Evolutionary conservation across 2,797 vertebrate species (phyloP), one percentile per base, ranked within the genome.

Genomic region (Psittacula derbiana): DNA sequence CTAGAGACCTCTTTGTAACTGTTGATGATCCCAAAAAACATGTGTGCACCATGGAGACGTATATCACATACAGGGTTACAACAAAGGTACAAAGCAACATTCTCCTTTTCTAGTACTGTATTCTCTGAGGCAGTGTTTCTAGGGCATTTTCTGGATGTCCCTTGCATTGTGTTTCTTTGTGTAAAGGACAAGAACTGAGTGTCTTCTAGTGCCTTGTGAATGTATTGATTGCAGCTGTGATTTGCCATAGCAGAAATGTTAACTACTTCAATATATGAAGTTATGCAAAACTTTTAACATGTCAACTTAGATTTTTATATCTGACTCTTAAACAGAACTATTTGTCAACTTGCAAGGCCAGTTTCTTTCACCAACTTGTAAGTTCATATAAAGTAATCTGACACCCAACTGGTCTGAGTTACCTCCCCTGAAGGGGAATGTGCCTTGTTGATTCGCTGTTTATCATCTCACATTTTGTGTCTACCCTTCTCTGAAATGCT

Each of bases 1-100:
- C 98, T 12, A 98, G 98, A 64, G 99, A 99, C 96, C 98, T 99
- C 31, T 99, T 99, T 81, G 99, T 99, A 96, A 99, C 99, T 0
- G 99, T 99, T 4, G 99, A 99, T 55, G 99, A 99, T 93, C 99
- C 99, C 23, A 99, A 99, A 98, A 99, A 99, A 92, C 99, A 99
- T 0, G 99, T 99, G 62, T 99, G 99, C 86, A 99, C 99, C 11
- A 99, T 99, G 99, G 99, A 99, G 97, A 99, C 99, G 0, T 99
- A 99, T 90, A 99, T 99, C 97, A 99, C 99, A 1, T 99, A 99
- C 96, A 98, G 99, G 96, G 98, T 99, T 96, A 99, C 98, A 83
- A 99, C 99, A 86, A 99, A 99, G 98, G 99, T 99, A 97, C 25
- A 33, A 50, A 57, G 11, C 27, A 67, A 19, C 5, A 1, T 67